Evolutionary conservation across 1,140 invertebrate species (phyloP), one percentile per base, ranked within the genome.

Genomic region (Myzus persicae): DNA sequence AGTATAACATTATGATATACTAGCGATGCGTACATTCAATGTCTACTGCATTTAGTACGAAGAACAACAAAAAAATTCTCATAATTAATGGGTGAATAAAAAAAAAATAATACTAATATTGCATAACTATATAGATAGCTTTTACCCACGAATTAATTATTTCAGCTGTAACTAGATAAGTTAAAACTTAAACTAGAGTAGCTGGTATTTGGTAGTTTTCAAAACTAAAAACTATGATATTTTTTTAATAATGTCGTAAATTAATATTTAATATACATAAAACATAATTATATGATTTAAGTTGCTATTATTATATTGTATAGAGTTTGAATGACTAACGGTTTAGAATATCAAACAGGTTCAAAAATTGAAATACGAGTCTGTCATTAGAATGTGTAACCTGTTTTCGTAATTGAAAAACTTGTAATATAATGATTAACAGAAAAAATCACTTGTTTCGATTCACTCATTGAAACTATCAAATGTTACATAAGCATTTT

Each of bases 301-400:
- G 14, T 31, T 84, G 20, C 2, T 40, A 87, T 48, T 87, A n/a
- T 36, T 36, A 36, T 8, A 22, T 26, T 48, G 18, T 51, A 51
- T 20, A 89, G 9, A 14, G 36, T 89, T 89, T 26, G 1, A 51
- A 46, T 48, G 6, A 89, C 24, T 24, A 89, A 48, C 88, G 9
- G 36, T 89, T 26, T 89, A 54, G 36, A 54, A 54, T 89, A 89
- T 89, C 46, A 54, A 89, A 89, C 88, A 26, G 88, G 88, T 89
- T 89, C 22, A 38, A 87, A 51, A 38, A 89, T 40, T 89, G 20
- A 51, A 54, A 54, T 38, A 54, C 38, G 48, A 89, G 36, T 38
- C 22, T 38, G 14, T 38, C n/a, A 89, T 89, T 36, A 51, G 36
- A n/a, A 22, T 18, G 18, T 31, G 40, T 89, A 38, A 54, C 88